Conservation (phyloP, 2,888 invertebrate species). For the Boloria euphrosyne region DNA sequence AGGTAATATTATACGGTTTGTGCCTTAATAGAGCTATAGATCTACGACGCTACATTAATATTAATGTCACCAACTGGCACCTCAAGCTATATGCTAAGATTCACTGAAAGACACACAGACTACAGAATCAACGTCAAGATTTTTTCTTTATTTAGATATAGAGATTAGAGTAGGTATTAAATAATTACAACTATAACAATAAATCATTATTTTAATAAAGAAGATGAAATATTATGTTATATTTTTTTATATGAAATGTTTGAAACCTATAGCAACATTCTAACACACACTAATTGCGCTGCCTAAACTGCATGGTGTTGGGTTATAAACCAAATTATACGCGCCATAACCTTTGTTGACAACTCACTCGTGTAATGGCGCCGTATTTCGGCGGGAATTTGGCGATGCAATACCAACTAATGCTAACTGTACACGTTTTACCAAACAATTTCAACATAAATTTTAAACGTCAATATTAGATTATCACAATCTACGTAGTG, state of each 20-base stretch:
- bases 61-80: too few relatives aligned
- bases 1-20: too few relatives aligned
- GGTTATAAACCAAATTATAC: slow-evolving; percentile 81
- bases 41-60: too few relatives aligned
- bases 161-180: too few relatives aligned
- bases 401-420: slow-evolving; percentile 47
- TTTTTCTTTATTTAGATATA: too few relatives aligned
- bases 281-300: slow-evolving; percentile 59
- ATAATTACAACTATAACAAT: too few relatives aligned
- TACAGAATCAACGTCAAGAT: too few relatives aligned
- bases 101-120: too few relatives aligned
- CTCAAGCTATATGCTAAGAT: too few relatives aligned
- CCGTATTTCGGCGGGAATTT: slow-evolving; percentile 71
- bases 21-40: too few relatives aligned
- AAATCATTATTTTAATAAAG: too few relatives aligned
- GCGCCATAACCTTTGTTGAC: slow-evolving; percentile 76
- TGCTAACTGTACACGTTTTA: slow-evolving; percentile 46
- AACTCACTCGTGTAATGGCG: slow-evolving; percentile 79
- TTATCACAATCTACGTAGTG: not conserved
- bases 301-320: slow-evolving; percentile 67
- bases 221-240: too few relatives aligned
- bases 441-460: slow-evolving; percentile 58
- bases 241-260: not conserved
- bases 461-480: slow-evolving; percentile 65
- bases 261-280: slow-evolving; percentile 32